These are phyloP conservation scores for Cepaea hortensis DNA, from an alignment of 2,888 invertebrate species.

Conservation along the genomic window DNA sequence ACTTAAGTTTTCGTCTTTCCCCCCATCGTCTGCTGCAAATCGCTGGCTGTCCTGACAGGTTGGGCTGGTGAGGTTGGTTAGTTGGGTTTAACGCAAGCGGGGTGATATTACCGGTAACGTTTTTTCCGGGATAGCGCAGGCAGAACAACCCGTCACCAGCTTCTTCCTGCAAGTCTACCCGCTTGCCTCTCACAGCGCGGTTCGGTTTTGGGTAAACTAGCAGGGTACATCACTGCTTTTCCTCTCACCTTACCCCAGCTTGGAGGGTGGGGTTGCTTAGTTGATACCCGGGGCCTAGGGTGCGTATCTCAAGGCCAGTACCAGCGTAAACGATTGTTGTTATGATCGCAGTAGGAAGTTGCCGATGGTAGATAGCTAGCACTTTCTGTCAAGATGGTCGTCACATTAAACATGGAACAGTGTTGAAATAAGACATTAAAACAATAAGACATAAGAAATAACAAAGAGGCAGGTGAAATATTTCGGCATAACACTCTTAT, in stretches of 20 bases:
- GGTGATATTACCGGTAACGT: slow-evolving; percentile 3
- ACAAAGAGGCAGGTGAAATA: too few species aligned
- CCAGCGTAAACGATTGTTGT: too few species aligned
- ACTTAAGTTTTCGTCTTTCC: slow-evolving; percentile 24
- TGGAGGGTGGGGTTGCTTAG: too few species aligned
- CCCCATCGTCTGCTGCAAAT: slow-evolving; percentile 19
- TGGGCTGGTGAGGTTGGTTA: slow-evolving; percentile 8
- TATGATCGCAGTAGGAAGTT: too few species aligned
- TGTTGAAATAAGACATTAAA: too few species aligned
- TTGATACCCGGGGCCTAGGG: background rate
- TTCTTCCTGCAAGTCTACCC: background rate
- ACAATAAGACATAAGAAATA: too few species aligned
- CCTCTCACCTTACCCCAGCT: background rate
- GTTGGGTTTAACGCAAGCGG: background rate
- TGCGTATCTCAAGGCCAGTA: background rate
- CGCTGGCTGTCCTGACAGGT: slow-evolving; percentile 21
- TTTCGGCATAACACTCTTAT: too few species aligned
- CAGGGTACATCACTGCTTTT: background rate
- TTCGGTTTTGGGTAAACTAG: background rate
- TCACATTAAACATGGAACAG: too few species aligned
- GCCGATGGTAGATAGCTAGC: too few species aligned
- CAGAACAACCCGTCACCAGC: background rate
- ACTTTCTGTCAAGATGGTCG: too few species aligned
- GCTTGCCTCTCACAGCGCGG: background rate
- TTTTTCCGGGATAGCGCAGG: background rate